Evolutionary conservation across 2,888 invertebrate species (phyloP).

Genomic region (Dasypolia templi): DNA sequence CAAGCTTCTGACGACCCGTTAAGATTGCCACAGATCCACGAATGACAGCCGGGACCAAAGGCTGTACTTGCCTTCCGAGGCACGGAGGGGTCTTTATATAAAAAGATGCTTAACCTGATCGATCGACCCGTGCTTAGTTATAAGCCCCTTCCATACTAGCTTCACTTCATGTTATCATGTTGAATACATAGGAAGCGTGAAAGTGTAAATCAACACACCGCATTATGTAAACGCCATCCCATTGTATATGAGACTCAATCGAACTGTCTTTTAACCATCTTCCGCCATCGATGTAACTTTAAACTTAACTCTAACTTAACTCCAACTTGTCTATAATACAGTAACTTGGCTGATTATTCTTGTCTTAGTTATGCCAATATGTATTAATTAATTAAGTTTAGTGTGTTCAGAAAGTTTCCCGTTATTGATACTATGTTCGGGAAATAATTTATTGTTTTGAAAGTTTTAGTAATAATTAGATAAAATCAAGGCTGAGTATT

Average conservation of each 20-base stretch:
- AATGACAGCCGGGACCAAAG: no score
- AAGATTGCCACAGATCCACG: no score
- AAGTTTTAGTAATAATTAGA: conserved; percentile 13
- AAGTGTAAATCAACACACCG: not conserved
- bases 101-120: no score
- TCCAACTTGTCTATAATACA: conserved; percentile 28
- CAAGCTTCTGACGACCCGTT: no score
- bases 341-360: conserved; percentile 40
- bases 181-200: not conserved
- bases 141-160: no score
- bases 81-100: no score
- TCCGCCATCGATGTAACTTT: conserved; percentile 33
- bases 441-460: conserved; percentile 31
- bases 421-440: conserved; percentile 27
- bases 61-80: no score
- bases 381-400: conserved; percentile 61
- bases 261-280: conserved; percentile 22
- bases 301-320: conserved; percentile 8
- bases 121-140: no score
- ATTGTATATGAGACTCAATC: not conserved
- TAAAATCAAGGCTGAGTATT: not conserved
- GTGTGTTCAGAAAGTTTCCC: conserved; percentile 34
- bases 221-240: not conserved
- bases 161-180: no score
- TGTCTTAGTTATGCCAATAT: conserved; percentile 42